Evolutionary conservation across 2,113 vertebrate genomes (phyloP).

Genomic region (Fregata magnificens): DNA sequence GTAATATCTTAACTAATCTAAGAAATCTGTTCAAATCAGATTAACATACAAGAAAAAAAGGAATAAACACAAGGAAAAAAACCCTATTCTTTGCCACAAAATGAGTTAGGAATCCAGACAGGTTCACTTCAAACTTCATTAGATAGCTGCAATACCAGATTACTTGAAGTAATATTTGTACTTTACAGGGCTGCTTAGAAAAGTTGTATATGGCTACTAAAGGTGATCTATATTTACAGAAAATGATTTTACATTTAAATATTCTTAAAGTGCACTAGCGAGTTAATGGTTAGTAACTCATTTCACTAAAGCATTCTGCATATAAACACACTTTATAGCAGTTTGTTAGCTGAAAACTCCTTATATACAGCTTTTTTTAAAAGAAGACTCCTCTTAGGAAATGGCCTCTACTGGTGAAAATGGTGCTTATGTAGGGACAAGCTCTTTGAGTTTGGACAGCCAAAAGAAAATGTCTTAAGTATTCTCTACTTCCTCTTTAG

Average conservation of each 20-base stretch:
- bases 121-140: not conserved
- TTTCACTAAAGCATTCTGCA: not conserved
- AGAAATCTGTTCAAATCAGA: slow-evolving; percentile 1
- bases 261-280: not conserved
- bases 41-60: not conserved
- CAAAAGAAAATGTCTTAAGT: not conserved
- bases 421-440: accelerated
- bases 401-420: not conserved
- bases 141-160: not conserved
- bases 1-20: slow-evolving; percentile 9
- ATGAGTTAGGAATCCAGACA: not conserved
- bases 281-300: not conserved
- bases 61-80: not conserved
- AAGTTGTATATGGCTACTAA: too few species aligned
- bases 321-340: not conserved
- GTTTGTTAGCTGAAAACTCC: not conserved
- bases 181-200: not conserved
- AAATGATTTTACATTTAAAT: not conserved
- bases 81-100: not conserved
- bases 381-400: not conserved
- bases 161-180: not conserved
- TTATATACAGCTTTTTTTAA: not conserved
- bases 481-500: not conserved
- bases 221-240: not conserved
- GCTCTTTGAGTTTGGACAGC: not conserved